Percentiles rank a stretch among this genome's conserved stretches.
phyloP scores from a whole-genome alignment of 1,140 invertebrate genomes.

The Calephelis nemesis region DNA sequence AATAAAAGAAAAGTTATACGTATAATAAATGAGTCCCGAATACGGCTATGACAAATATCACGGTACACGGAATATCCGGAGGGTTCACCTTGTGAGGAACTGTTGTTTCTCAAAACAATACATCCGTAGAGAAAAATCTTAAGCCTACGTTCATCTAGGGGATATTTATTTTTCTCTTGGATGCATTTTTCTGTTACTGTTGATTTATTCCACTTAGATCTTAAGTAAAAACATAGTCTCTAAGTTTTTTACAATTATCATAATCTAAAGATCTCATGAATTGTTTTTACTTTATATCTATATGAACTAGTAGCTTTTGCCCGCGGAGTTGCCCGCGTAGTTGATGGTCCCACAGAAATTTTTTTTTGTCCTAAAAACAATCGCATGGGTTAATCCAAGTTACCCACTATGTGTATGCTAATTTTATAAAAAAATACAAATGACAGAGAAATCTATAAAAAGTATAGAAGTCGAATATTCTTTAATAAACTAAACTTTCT shows the following conservation, averaged over 20 bases:
- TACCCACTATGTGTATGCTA: no score
- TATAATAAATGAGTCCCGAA: constrained; percentile 11
- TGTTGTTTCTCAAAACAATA: constrained; percentile 43
- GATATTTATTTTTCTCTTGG: constrained; percentile 45
- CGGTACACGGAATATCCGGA: constrained; percentile 22
- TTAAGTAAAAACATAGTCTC: not conserved
- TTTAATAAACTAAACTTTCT: no score
- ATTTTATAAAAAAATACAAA: no score
- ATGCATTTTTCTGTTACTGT: constrained; percentile 37
- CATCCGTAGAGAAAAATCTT: constrained; percentile 33
- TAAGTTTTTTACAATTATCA: not conserved
- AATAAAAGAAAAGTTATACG: constrained; percentile 17
- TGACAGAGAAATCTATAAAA: no score
- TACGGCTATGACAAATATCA: constrained; percentile 10
- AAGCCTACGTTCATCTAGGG: constrained; percentile 36
- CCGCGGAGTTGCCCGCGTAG: no score
- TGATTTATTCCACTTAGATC: constrained; percentile 30
- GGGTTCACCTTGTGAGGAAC: constrained; percentile 33
- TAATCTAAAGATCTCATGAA: not conserved
- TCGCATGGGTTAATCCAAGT: no score
- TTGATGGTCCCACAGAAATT: no score
- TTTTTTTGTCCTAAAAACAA: no score
- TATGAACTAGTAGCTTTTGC: no score
- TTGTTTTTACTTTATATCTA: no score
- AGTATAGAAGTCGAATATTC: no score